Base-by-base conservation (phyloP, 2,113 vertebrate genomes). In the Notechis scutatus region DNA sequence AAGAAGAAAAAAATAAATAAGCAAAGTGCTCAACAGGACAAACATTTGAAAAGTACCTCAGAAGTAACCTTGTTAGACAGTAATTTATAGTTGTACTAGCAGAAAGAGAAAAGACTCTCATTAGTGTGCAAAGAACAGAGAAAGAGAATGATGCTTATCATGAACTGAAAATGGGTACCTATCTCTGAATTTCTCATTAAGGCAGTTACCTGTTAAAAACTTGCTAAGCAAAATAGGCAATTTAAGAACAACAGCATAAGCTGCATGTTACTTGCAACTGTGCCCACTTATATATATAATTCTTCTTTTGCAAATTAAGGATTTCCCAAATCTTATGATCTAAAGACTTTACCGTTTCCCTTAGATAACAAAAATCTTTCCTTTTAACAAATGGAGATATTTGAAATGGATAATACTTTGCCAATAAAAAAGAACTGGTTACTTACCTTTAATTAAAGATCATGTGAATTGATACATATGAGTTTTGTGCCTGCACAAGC, bases 1-100 rank as follows among this genome's bases (percentile, higher is more conserved):
- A 42, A n/a, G n/a, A n/a, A 69, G 26, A 34, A 26, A 56, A 64
- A 45, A 57, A 57, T 52, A 12, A 34, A 74, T 87, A 96, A 95
- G 93, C 85, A 96, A 96, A 45, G 50, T 55, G 87, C 50, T 54
- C 18, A 18, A 88, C 55, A 88, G 97, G 97, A 96, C 91, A 97
- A 96, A 96, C 95, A 97, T 94, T 96, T 96, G 94, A 97, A 98
- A 98, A 98, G 97, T 99, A 99, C 99, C 99, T 99, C 99, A 90
- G 98, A 98, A 98, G 98, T 99, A 98, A 99, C 98, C 98, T 98
- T 98, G 97, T 98, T 98, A 98, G 98, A 98, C 98, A 99, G 98
- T 98, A 99, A 98, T 98, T 99, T 98, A 98, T 96, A 98, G 98
- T 98, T 98, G 96, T 98, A 99, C 99, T 99, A 98, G 98, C 93